Percentiles rank a stretch among this genome's conserved stretches.
These are phyloP conservation scores for Arctia plantaginis DNA, from an alignment of 2,888 invertebrate genomes.

Conservation along the genomic window DNA sequence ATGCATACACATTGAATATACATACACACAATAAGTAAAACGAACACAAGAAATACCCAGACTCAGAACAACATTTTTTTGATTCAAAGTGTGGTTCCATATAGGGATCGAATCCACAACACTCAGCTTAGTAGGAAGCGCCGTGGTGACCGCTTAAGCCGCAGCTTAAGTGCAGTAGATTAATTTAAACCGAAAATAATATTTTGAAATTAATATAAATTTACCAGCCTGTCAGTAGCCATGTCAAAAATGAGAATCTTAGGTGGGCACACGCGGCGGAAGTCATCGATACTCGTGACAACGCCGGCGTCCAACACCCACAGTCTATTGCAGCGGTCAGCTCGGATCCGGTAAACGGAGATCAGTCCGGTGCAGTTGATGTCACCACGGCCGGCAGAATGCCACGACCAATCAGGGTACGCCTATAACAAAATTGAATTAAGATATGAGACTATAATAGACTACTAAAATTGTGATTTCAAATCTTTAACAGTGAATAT, in stretches of 20 bases:
- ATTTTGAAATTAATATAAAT: constrained; percentile 41
- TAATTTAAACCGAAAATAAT: not conserved
- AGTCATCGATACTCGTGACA: constrained; percentile 89
- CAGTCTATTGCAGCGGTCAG: constrained; percentile 93
- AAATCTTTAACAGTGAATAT: not conserved
- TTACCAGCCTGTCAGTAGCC: constrained; percentile 89
- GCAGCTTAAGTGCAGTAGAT: not conserved
- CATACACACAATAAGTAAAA: too few relatives aligned
- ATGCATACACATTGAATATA: too few relatives aligned
- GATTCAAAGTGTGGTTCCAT: too few relatives aligned
- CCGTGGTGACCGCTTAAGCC: too few relatives aligned
- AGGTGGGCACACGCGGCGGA: constrained; percentile 90
- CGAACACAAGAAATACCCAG: not conserved
- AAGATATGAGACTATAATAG: not conserved
- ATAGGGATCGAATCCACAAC: too few relatives aligned
- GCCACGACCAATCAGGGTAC: constrained; percentile 92
- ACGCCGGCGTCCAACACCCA: constrained; percentile 94
- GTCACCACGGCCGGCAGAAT: constrained; percentile 89
- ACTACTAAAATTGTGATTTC: not conserved
- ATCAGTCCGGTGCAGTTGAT: constrained; percentile 92
- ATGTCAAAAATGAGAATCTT: constrained; percentile 93
- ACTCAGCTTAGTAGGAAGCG: too few relatives aligned
- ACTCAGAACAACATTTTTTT: not conserved
- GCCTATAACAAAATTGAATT: constrained; percentile 75
- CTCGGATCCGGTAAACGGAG: constrained; percentile 91